phyloP scores from a whole-genome alignment of 1,140 invertebrate species.

The Aphidius gifuensis region DNA sequence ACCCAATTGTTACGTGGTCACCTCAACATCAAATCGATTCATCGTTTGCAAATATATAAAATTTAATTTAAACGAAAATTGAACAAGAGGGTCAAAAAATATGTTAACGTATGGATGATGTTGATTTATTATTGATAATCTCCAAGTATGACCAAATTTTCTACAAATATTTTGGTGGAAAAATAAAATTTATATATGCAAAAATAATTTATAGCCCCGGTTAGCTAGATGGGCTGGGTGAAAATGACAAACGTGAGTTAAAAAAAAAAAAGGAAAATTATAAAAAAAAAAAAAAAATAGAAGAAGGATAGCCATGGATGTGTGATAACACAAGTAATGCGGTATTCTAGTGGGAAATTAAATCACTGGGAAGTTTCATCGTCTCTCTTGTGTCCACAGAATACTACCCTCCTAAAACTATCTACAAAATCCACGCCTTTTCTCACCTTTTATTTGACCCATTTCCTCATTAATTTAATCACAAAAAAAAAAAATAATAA shows the following conservation, averaged over 20 bases:
- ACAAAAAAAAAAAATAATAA: too few species aligned
- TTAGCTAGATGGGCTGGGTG: too few species aligned
- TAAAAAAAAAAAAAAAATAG: neutral
- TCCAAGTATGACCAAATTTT: too few species aligned
- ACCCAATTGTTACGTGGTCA: neutral
- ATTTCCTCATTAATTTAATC: neutral
- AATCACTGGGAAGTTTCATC: constrained; percentile 20
- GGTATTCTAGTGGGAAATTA: constrained; percentile 25
- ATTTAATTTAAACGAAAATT: neutral
- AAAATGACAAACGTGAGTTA: neutral
- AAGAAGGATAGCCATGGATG: constrained; percentile 15
- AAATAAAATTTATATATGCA: too few species aligned
- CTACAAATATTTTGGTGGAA: too few species aligned
- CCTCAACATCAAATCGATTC: constrained; percentile 13
- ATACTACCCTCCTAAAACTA: neutral
- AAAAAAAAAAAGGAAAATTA: constrained; percentile 7
- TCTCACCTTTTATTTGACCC: neutral
- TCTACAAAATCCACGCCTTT: neutral
- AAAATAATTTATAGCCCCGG: too few species aligned
- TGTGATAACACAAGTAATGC: constrained; percentile 26
- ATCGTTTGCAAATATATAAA: too few species aligned
- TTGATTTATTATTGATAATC: too few species aligned
- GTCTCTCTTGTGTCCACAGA: neutral
- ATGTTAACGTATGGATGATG: too few species aligned
- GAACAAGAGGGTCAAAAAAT: too few species aligned